Base-by-base conservation (phyloP, 2,888 invertebrate genomes). In the Cephalotes varians region DNA sequence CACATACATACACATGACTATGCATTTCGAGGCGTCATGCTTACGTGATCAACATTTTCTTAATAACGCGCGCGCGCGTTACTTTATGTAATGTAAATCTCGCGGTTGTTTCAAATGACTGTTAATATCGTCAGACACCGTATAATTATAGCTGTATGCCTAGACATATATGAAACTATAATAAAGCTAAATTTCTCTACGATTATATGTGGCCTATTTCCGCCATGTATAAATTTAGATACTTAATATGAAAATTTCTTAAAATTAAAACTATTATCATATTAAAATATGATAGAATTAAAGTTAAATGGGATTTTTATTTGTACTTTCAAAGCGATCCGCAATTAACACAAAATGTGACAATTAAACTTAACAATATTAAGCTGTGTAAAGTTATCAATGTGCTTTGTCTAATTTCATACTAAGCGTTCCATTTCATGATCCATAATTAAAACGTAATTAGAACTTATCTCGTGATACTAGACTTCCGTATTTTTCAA, bases 31-130 rank as follows among this genome's bases (percentile, higher is more conserved):
- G 47, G 71, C 77, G 69, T 77, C 77, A 69, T 69, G 77, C 71
- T 77, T 69, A 77, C 77, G 34, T 79, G 71, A 69, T 79, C 71
- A 56, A 69, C 71, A 71, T 69, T 77, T 69, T 77, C 56, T 71
- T 56, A 56, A 37, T 56, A 54, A 54, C 69, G 69, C 31, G 44
- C 72, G 58, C 47, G 73, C 25, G 21, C 44, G 54, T 76, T 76
- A 40, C 34, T 79, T 79, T 79, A 71, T 34, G 71, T 58, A 79
- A 79, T 77, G 44, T 56, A 71, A 71, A 56, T 71, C 44, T 71
- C 5, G 77, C 56, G 34, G 31, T 58, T 58, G 47, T 71, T 79
- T 69, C 54, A 56, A 34, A 10, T 31, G 77, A 77, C 31, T 31
- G 54, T 69, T 79, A 79, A 79, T 58, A 71, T 10, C 71, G 47